These are phyloP conservation scores for Camptogramma bilineatum DNA, from an alignment of 2,888 invertebrate genomes.

Conservation along the genomic window DNA sequence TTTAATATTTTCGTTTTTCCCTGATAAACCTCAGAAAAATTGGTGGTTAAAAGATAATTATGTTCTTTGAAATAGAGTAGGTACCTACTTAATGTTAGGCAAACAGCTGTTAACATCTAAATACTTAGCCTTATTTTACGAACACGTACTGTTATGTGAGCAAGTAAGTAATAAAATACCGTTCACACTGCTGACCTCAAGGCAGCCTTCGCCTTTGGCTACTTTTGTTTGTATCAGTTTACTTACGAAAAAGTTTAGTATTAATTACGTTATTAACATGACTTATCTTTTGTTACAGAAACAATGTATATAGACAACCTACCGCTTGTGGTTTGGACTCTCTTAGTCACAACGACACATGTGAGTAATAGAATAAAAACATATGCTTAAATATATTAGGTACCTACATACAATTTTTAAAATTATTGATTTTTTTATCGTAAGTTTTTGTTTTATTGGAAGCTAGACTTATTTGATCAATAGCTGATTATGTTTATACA, in stretches of 20 bases:
- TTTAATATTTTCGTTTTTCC: too few relatives aligned
- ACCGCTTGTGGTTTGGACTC: slow-evolving; percentile 96
- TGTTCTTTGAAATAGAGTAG: too few relatives aligned
- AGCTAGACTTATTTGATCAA: too few relatives aligned
- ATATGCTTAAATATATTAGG: neutral
- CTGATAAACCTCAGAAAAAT: too few relatives aligned
- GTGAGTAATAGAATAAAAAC: slow-evolving; percentile 85
- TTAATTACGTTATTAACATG: neutral
- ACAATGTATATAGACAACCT: slow-evolving; percentile 95
- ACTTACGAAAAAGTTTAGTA: slow-evolving; percentile 6
- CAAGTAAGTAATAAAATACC: slow-evolving; percentile 42
- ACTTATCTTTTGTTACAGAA: slow-evolving; percentile 89
- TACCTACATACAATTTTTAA: too few relatives aligned
- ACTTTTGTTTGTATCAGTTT: slow-evolving; percentile 9
- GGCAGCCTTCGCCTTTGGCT: slow-evolving; percentile 63
- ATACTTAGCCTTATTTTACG: neutral
- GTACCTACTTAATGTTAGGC: too few relatives aligned
- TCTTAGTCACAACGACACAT: slow-evolving; percentile 91
- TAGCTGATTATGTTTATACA: too few relatives aligned
- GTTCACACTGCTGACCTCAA: slow-evolving; percentile 71
- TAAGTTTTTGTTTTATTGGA: too few relatives aligned
- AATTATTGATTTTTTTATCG: neutral
- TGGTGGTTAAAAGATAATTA: too few relatives aligned
- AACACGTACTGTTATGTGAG: neutral
- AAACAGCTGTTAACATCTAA: too few relatives aligned